Evolutionary conservation across 2,797 vertebrate genomes (phyloP), one percentile per base, ranked within the genome.

Genomic region (Enteromius paludinosus): DNA sequence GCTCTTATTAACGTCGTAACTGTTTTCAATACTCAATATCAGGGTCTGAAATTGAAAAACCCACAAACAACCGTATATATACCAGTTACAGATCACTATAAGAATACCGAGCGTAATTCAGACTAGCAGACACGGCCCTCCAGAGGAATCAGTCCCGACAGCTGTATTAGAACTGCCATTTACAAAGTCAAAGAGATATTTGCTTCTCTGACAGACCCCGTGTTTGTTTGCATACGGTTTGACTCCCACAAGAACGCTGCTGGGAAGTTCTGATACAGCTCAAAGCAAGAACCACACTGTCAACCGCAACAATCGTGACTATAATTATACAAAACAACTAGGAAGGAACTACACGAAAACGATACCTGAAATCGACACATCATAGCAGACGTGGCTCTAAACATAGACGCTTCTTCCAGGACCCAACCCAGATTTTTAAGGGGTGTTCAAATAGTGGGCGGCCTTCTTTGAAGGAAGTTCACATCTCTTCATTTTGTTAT

Each of bases 401-500:
- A 79, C 47, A 71, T 4, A 62, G 49, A 75, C 6, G 18, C 52
- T 72, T 41, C 14, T 64, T 20, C 65, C 20, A 68, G 41, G 69
- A 56, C 54, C 49, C 73, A 72, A 54, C 18, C 43, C 12, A 52
- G 33, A 28, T 8, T 61, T 38, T 43, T 33, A 43, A 52, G 30
- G 35, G 41, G 15, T 49, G 56, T 65, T 69, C 64, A 72, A 81
- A 70, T 12, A 14, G 35, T 62, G 54, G 66, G n/a, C n/a, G 20
- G 54, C 54, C 17, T 35, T 81, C 25, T 85, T 68, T 41, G 11
- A 85, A 83, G 66, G 35, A 83, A 87, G 73, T 64, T 66, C 20
- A 74, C 25, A 20, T 28, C 49, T 69, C 74, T 84, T 87, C 41
- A 87, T 79, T 83, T 79, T 79, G 72, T 83, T 85, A 64, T 83